Conservation (phyloP, 1,140 invertebrate genomes). For the Achroia grisella region DNA sequence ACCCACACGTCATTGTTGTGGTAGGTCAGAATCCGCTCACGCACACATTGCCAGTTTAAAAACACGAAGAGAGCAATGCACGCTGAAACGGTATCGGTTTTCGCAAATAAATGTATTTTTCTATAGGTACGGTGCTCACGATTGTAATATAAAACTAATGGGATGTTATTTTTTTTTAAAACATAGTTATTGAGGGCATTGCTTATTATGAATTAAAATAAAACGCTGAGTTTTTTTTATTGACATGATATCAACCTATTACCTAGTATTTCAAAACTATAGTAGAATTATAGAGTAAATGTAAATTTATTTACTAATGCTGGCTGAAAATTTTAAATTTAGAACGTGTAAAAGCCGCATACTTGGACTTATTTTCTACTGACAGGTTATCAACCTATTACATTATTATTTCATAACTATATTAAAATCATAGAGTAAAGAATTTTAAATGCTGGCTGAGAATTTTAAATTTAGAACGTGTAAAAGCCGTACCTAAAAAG, state of each 20-base stretch:
- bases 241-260: no score
- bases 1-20: constrained; percentile 35
- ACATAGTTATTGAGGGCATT: no score
- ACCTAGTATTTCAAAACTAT: no score
- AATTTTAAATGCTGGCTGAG: not conserved
- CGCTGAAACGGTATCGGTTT: constrained; percentile 44
- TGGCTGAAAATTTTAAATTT: constrained; percentile 20
- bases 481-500: constrained; percentile 61
- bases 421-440: not conserved
- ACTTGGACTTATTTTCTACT: no score
- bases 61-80: constrained; percentile 42
- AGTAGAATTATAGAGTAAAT: not conserved
- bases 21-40: constrained; percentile 50
- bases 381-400: no score
- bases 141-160: no score
- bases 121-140: not conserved
- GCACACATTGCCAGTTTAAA: constrained; percentile 15
- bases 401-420: no score
- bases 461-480: constrained; percentile 30
- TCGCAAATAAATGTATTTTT: constrained; percentile 14
- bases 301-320: not conserved
- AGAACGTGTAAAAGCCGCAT: constrained; percentile 40
- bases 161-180: no score
- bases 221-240: no score
- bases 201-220: no score